Evolutionary conservation across 2,797 vertebrate genomes (phyloP).

Genomic region (Cetoscarus ocellatus): DNA sequence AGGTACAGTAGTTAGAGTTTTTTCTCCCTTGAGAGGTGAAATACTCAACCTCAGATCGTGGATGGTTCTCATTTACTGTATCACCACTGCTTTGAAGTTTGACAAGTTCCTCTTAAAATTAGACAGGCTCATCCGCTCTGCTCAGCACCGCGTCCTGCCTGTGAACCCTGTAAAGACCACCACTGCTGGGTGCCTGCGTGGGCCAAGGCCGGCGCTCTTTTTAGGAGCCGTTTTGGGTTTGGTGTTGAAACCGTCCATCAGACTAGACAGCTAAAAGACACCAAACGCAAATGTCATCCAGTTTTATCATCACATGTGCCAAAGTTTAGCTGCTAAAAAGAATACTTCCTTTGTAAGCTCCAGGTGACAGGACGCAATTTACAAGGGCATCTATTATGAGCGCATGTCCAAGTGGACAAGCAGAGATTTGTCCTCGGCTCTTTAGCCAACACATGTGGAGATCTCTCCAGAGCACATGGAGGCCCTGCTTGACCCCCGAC

Average conservation of each 20-base stretch:
- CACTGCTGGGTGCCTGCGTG: conserved; percentile 46
- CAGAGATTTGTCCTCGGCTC: conserved; percentile 42
- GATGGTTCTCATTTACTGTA: conserved; percentile 62
- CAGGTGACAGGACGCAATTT: conserved; percentile 15
- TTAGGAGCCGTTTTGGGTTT: conserved; percentile 48
- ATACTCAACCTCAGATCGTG: conserved; percentile 13
- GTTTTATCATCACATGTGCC: background rate
- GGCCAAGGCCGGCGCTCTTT: conserved; percentile 48
- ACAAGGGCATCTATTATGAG: conserved; percentile 44
- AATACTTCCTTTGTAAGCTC: conserved; percentile 9
- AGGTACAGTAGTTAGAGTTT: conserved; percentile 33
- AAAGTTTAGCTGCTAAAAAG: conserved; percentile 8
- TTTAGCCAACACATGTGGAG: conserved; percentile 49
- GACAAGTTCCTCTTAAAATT: conserved; percentile 41
- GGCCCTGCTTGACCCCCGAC: conserved; percentile 57
- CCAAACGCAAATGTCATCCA: conserved; percentile 16
- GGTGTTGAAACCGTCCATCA: conserved; percentile 45
- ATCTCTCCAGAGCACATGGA: conserved; percentile 36
- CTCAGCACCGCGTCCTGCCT: conserved; percentile 33
- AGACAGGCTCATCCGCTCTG: conserved; percentile 24
- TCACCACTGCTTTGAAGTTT: conserved; percentile 60
- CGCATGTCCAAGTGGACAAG: conserved; percentile 44
- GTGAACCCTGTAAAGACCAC: conserved; percentile 66
- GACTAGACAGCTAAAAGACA: conserved; percentile 1
- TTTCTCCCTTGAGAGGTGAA: conserved; percentile 18